These are phyloP conservation scores for Willowsia nigromaculata DNA, from an alignment of 2,888 invertebrate species.

Conservation along the genomic window DNA sequence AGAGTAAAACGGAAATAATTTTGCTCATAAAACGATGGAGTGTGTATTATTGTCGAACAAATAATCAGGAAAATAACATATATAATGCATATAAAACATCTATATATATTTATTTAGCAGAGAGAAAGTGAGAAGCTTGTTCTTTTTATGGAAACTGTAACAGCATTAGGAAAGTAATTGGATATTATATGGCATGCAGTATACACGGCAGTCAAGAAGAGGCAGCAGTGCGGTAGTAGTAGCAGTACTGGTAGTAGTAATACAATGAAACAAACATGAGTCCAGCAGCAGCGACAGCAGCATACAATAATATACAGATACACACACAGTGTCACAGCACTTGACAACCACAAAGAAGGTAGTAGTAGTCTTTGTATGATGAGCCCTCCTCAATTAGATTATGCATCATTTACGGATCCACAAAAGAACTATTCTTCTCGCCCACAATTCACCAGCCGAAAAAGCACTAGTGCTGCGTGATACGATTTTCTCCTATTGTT, in stretches of 20 bases:
- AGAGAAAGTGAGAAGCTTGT: conserved; percentile 45
- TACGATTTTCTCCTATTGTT: conserved; percentile 1
- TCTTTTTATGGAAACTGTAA: conserved; percentile 58
- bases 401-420: conserved; percentile 67
- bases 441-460: conserved; percentile 37
- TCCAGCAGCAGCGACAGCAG: conserved; percentile 23
- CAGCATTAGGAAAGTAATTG: conserved; percentile 63
- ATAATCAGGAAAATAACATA: conserved; percentile 29
- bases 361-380: conserved; percentile 41
- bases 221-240: conserved; percentile 33
- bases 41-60: conserved; percentile 43
- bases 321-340: conserved; percentile 67
- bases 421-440: conserved; percentile 33
- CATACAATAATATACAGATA: neutral
- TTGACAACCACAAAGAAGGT: conserved; percentile 67
- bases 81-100: conserved; percentile 7
- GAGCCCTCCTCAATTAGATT: conserved; percentile 49
- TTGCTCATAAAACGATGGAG: conserved; percentile 54
- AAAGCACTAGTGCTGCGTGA: conserved; percentile 44
- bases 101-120: conserved; percentile 25
- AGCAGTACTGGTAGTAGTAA: conserved; percentile 9
- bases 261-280: conserved; percentile 52
- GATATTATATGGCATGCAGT: conserved; percentile 65
- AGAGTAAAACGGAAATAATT: conserved; percentile 61
- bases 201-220: conserved; percentile 26